These are phyloP conservation scores for Melanotaenia parkinsoni DNA, from an alignment of 2,797 vertebrate genomes.

Conservation along the genomic window DNA sequence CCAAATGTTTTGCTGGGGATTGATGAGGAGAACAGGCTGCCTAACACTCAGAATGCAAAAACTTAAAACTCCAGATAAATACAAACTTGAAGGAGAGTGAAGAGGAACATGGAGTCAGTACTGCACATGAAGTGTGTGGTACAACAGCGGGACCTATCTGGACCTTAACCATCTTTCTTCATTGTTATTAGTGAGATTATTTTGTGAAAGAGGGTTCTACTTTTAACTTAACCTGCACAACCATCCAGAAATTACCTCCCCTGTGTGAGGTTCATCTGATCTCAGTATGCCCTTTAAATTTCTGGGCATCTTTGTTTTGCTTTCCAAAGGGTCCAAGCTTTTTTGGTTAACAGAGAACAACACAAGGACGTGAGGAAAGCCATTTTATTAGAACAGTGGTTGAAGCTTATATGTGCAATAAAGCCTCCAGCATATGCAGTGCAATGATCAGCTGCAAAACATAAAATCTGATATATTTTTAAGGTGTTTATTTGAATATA, in stretches of 20 bases:
- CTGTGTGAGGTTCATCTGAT: slow-evolving; percentile 7
- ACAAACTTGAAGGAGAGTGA: slow-evolving; percentile 41
- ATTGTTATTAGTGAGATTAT: slow-evolving; percentile 23
- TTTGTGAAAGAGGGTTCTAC: slow-evolving; percentile 41
- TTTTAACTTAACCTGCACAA: slow-evolving; percentile 67
- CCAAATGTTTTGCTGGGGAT: slow-evolving; percentile 35
- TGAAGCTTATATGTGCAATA: slow-evolving; percentile 71
- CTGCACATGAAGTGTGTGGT: slow-evolving; percentile 18
- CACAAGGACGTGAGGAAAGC: slow-evolving; percentile 15
- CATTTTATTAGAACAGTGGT: slow-evolving; percentile 48
- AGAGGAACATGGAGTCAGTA: slow-evolving; percentile 40
- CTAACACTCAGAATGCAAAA: slow-evolving; percentile 58
- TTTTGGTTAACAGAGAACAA: slow-evolving; percentile 28
- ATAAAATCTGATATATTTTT: slow-evolving; percentile 36
- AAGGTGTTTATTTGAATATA: slow-evolving; percentile 61
- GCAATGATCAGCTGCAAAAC: slow-evolving; percentile 66
- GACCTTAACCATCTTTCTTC: slow-evolving; percentile 46
- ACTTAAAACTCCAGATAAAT: slow-evolving; percentile 49
- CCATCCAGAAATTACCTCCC: slow-evolving; percentile 22
- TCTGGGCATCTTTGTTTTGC: slow-evolving; percentile 12
- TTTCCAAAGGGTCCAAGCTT: not conserved
- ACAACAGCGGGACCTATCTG: slow-evolving; percentile 34
- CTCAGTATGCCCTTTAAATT: not conserved
- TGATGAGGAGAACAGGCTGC: slow-evolving; percentile 25
- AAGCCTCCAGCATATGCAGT: slow-evolving; percentile 54